Percentiles rank a stretch among this genome's conserved stretches.
Evolutionary conservation across 2,888 invertebrate species (phyloP).

Genomic region (Automeris io): DNA sequence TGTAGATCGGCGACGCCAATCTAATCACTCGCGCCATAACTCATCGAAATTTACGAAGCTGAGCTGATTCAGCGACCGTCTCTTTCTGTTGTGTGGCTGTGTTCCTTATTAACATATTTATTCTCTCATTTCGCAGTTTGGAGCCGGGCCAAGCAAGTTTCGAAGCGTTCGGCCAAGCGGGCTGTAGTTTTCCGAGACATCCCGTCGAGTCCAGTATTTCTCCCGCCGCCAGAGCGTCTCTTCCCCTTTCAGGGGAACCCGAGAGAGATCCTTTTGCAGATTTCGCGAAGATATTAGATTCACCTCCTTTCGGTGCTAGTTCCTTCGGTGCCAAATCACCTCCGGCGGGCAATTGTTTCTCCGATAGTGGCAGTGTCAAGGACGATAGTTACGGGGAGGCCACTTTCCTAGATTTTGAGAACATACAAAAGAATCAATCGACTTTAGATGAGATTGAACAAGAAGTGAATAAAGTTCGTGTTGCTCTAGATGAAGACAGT

Average conservation of each 20-base stretch:
- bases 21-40: constrained; percentile 68
- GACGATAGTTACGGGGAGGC: constrained; percentile 67
- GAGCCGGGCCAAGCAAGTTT: constrained; percentile 76
- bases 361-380: constrained; percentile 43
- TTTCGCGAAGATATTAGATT: constrained; percentile 42
- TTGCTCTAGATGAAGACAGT: constrained; percentile 67
- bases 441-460: constrained; percentile 69
- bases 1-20: constrained; percentile 62
- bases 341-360: constrained; percentile 34
- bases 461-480: constrained; percentile 70
- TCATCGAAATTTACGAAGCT: constrained; percentile 66
- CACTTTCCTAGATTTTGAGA: constrained; percentile 65
- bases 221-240: constrained; percentile 40
- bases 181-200: constrained; percentile 73
- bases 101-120: constrained; percentile 68
- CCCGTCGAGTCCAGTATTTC: constrained; percentile 69
- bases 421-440: constrained; percentile 56
- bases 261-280: constrained; percentile 55
- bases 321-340: constrained; percentile 42
- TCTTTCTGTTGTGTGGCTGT: constrained; percentile 62
- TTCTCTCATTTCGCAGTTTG: constrained; percentile 78
- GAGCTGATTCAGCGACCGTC: constrained; percentile 57
- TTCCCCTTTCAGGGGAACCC: constrained; percentile 45
- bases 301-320: constrained; percentile 44
- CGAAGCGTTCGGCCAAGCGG: constrained; percentile 69